Conservation (phyloP, 2,113 vertebrate species). For the Syngnathus typhle region DNA sequence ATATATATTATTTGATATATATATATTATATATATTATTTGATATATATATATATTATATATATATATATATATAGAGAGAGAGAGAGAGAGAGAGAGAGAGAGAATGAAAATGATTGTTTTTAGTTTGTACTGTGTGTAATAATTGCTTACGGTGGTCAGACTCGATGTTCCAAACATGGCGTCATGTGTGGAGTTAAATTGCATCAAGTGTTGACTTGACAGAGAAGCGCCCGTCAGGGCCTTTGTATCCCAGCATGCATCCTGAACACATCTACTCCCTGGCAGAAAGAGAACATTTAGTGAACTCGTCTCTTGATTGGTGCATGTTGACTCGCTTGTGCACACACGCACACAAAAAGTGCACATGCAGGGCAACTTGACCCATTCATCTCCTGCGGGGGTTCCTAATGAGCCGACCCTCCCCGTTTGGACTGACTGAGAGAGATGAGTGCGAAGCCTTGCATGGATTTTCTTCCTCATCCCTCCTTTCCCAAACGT, state of each 20-base stretch:
- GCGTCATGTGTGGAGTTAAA: conserved; percentile 45
- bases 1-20: no score
- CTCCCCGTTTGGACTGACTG: conserved; percentile 66
- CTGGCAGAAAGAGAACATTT: conserved; percentile 27
- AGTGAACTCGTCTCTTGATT: conserved; percentile 31
- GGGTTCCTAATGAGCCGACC: conserved; percentile 65
- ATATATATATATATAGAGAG: no score
- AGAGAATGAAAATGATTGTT: no score
- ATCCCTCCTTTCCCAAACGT: conserved; percentile 52
- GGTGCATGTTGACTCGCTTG: conserved; percentile 1
- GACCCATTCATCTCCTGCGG: conserved; percentile 70
- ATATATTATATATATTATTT: no score
- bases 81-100: no score
- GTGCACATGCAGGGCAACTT: conserved; percentile 42
- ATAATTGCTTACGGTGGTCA: conserved; percentile 18
- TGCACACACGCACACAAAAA: background rate
- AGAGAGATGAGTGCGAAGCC: conserved; percentile 68
- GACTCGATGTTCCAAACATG: conserved; percentile 10
- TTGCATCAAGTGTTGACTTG: conserved; percentile 36
- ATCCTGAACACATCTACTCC: conserved; percentile 54
- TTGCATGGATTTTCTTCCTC: conserved; percentile 67
- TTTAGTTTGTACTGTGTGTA: background rate
- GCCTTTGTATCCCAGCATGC: conserved; percentile 47
- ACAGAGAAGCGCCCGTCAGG: conserved; percentile 10
- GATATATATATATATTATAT: no score